A percentile compares a stretch with the other conserved stretches of the same genome.
Conservation (phyloP, 2,113 vertebrate species). For the Panurus biarmicus region DNA sequence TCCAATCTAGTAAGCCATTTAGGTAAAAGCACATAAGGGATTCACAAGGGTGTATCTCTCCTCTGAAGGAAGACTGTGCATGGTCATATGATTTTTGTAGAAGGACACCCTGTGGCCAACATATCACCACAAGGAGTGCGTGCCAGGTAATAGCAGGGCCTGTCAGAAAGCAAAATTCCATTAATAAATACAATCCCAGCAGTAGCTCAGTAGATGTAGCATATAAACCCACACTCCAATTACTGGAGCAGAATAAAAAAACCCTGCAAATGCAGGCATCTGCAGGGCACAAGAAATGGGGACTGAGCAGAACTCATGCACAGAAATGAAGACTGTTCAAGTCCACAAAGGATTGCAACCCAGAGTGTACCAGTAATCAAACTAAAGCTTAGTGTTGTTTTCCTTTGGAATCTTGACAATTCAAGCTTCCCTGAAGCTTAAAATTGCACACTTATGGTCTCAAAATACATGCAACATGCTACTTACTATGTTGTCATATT, state of each 20-base stretch:
- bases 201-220: background rate
- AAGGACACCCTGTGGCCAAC: background rate
- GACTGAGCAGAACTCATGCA: background rate
- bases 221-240: background rate
- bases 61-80: background rate
- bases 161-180: constrained; percentile 1
- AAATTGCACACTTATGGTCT: background rate
- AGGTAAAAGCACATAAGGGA: background rate
- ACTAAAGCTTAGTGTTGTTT: background rate
- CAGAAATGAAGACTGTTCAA: background rate
- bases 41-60: background rate
- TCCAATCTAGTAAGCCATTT: background rate
- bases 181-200: background rate
- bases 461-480: background rate
- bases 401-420: background rate
- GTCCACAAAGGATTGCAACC: background rate
- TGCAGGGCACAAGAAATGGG: background rate
- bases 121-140: background rate
- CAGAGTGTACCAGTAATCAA: background rate
- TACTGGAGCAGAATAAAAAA: background rate
- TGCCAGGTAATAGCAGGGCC: background rate
- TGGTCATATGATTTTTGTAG: background rate
- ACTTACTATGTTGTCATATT: background rate
- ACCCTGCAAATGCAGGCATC: background rate
- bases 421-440: background rate